Evolutionary conservation across 1,140 invertebrate genomes (phyloP).

Genomic region (Microplitis mediator): DNA sequence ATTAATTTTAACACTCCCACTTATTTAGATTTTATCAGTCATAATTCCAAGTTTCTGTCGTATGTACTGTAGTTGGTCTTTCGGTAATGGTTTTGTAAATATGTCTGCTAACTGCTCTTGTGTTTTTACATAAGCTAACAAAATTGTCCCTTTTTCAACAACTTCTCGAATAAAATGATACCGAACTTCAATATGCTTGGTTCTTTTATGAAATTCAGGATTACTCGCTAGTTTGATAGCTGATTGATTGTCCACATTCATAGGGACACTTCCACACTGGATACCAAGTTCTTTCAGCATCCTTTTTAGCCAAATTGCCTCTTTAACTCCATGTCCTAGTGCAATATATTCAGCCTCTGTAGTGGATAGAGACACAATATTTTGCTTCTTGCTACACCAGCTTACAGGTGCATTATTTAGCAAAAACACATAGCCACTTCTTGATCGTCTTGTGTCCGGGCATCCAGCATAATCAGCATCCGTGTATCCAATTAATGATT

Average conservation of each 20-base stretch:
- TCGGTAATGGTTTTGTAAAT: slow-evolving; percentile 38
- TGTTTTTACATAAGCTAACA: slow-evolving; percentile 38
- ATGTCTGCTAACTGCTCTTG: slow-evolving; percentile 41
- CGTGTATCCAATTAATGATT: slow-evolving; percentile 31
- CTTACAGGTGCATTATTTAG: slow-evolving; percentile 35
- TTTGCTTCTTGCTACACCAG: slow-evolving; percentile 49
- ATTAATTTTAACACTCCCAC: too few relatives aligned
- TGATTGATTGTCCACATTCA: slow-evolving; percentile 39
- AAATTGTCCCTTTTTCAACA: slow-evolving; percentile 31
- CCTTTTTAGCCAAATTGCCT: slow-evolving; percentile 40
- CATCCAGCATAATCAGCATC: slow-evolving; percentile 45
- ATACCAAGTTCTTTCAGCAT: slow-evolving; percentile 21
- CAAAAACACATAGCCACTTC: slow-evolving; percentile 41
- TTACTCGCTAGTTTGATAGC: slow-evolving; percentile 35
- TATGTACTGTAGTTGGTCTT: neutral
- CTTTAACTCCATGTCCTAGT: slow-evolving; percentile 34
- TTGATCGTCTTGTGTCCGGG: slow-evolving; percentile 25
- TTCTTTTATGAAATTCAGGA: slow-evolving; percentile 28
- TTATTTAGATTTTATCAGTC: neutral
- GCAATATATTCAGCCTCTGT: slow-evolving; percentile 54
- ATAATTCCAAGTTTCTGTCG: neutral
- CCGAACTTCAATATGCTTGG: slow-evolving; percentile 42
- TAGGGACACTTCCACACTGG: neutral
- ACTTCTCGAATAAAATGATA: slow-evolving; percentile 17
- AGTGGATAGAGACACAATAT: slow-evolving; percentile 47